phyloP scores from a whole-genome alignment of 2,797 vertebrate species.

The Chelmon rostratus region DNA sequence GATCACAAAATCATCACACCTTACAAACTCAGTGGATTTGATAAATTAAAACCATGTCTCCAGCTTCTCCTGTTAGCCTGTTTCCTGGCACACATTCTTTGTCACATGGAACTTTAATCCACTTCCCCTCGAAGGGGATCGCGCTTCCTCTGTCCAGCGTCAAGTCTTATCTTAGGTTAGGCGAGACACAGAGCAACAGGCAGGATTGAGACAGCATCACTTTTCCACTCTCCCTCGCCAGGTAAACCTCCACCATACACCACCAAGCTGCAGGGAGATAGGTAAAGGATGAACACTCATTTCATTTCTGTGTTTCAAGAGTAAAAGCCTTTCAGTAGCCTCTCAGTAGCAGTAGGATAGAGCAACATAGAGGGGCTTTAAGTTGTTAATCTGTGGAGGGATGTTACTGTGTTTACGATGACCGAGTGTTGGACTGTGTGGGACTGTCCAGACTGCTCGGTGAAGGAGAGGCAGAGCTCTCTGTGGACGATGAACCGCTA shows the following conservation, averaged over 20 bases:
- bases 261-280: conserved; percentile 15
- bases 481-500: conserved; percentile 92
- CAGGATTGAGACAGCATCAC: conserved; percentile 6
- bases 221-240: conserved; percentile 20
- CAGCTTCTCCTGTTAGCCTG: conserved; percentile 10
- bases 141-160: conserved; percentile 21
- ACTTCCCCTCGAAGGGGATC: conserved; percentile 46
- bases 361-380: not conserved
- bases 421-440: conserved; percentile 36
- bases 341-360: conserved; percentile 16
- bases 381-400: conserved; percentile 10
- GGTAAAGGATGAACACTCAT: conserved; percentile 12
- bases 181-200: conserved; percentile 30
- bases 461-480: conserved; percentile 44
- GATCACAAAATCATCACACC: not conserved
- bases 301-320: conserved; percentile 22
- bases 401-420: conserved; percentile 32
- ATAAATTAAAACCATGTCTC: conserved; percentile 6
- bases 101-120: conserved; percentile 68
- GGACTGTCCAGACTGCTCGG: conserved; percentile 26
- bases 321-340: conserved; percentile 14
- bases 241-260: conserved; percentile 16
- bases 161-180: conserved; percentile 38
- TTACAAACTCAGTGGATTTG: not conserved
- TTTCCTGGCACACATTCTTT: conserved; percentile 43